Percentiles rank a stretch among this genome's conserved stretches.
Evolutionary conservation across 1,140 invertebrate genomes (phyloP).

Genomic region (Yoshiicerus persimilis): DNA sequence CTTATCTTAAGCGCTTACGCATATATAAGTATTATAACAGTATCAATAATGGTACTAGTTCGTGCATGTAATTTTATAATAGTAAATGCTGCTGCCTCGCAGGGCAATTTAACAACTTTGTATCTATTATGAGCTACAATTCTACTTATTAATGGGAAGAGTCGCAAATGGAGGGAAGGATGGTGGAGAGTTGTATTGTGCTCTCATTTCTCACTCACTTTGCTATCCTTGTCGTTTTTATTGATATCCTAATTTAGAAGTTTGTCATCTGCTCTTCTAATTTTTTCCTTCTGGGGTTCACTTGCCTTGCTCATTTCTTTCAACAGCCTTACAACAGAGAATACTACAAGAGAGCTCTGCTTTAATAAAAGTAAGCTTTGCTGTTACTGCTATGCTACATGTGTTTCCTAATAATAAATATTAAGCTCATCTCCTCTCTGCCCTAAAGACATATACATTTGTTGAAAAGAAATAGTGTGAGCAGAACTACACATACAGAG

Average conservation of each 20-base stretch:
- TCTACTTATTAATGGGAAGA: not conserved
- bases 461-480: no score
- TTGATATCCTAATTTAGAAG: slow-evolving; percentile 18
- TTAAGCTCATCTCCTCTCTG: not conserved
- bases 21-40: no score
- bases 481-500: not conserved
- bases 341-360: not conserved
- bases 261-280: slow-evolving; percentile 5
- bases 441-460: no score
- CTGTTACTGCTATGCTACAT: not conserved
- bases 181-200: not conserved
- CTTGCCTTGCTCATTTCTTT: not conserved
- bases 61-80: not conserved
- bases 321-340: not conserved
- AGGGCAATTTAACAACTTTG: not conserved
- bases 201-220: not conserved
- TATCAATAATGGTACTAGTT: no score
- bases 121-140: not conserved
- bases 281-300: not conserved
- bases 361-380: not conserved
- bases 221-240: not conserved
- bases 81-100: not conserved
- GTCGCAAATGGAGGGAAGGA: not conserved
- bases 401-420: not conserved
- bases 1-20: no score